Base-by-base conservation (phyloP, 2,113 vertebrate species). In the Microtus oregoni region DNA sequence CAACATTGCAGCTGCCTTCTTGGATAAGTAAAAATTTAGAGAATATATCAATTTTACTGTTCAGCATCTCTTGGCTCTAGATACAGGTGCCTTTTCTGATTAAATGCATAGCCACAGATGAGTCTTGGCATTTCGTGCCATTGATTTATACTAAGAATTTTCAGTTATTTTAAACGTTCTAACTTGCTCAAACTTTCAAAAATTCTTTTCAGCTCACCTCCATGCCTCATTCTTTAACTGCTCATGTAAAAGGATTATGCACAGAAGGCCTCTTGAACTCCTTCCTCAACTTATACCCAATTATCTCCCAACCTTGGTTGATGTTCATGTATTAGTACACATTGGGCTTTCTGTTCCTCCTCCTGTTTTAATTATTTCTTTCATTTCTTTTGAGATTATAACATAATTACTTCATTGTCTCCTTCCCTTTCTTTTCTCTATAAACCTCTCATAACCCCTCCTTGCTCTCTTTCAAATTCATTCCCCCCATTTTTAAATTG, bases 81-180 rank as follows among this genome's bases (percentile, higher is more conserved):
- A 78, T 68, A 81, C 50, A 94, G 86, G 96, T 77, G 47, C 30
- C 81, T 85, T 93, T 95, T 81, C 72, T 72, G 90, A 90, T 90
- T 94, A 97, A 86, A 89, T 65, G 41, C 30, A 92, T 12, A 86
- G 35, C 50, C 35, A 85, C 11, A 38, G 30, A 75, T 68, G 77
- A 97, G 81, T 73, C 15, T 68, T 90, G 65, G 55, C 32, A 90
- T 83, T 93, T 68, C 35, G 70, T 35, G 55, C 44, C 47, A 28
- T 14, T 65, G 87, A 77, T 83, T 88, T 88, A 88, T 47, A 61
- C 26, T 75, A 67, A 88, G 4, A 41, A 61, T 83, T 88, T 91
- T 75, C 26, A 44, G 65, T 92, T 90, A 72, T 68, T 96, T 94
- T 78, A 67, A 95, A 73, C 26, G n/a, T 13, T 93, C 24, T 85